Percentiles rank a stretch among this genome's conserved stretches.
These are phyloP conservation scores for Pangasianodon gigas DNA, from an alignment of 2,113 vertebrate genomes.

Conservation along the genomic window DNA sequence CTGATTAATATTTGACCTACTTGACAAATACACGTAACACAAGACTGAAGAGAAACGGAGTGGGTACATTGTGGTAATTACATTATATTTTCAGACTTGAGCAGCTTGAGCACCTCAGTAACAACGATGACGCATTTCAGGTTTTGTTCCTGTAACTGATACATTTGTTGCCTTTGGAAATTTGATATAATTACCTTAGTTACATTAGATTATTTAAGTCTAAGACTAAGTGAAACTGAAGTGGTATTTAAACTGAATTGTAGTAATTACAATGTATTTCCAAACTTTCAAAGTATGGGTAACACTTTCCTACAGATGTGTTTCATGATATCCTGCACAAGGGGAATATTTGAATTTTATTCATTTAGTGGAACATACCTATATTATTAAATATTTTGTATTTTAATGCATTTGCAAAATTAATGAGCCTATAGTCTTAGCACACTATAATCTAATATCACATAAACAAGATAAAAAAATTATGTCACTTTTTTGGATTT, in stretches of 20 bases:
- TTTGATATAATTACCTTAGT: not conserved
- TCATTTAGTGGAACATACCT: too few species aligned
- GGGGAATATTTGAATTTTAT: too few species aligned
- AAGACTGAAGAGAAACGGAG: too few species aligned
- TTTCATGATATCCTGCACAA: not conserved
- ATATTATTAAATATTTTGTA: too few species aligned
- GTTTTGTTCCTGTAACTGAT: not conserved
- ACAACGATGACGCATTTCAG: too few species aligned
- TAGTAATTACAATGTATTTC: not conserved
- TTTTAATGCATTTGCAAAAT: not conserved
- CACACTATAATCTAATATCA: not conserved
- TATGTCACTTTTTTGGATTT: not conserved
- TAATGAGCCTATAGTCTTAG: not conserved
- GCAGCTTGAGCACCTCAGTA: too few species aligned
- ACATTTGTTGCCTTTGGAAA: not conserved
- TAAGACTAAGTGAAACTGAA: not conserved
- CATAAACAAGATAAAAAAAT: not conserved
- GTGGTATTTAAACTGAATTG: not conserved
- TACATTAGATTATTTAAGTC: not conserved
- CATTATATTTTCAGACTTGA: too few species aligned
- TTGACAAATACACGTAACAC: not conserved
- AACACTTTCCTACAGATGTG: not conserved
- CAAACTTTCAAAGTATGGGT: not conserved
- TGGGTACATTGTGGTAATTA: too few species aligned
- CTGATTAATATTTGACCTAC: not conserved